Percentiles rank a stretch among this genome's conserved stretches.
These are phyloP conservation scores for Dufourea novaeangliae DNA, from an alignment of 1,140 invertebrate species.

Conservation along the genomic window DNA sequence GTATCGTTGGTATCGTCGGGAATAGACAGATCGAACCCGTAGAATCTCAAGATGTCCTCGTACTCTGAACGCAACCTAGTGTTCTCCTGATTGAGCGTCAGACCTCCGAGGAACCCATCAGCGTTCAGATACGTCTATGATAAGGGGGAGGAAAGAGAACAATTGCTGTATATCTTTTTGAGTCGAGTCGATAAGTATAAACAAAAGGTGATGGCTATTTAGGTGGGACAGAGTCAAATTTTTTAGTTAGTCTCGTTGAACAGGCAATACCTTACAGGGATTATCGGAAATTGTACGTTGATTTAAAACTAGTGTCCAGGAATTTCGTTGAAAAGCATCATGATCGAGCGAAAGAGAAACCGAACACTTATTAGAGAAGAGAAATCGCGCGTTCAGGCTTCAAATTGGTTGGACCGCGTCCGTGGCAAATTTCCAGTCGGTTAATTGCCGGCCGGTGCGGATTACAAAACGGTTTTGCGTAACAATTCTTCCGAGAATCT, in stretches of 20 bases:
- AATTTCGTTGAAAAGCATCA: slow-evolving; percentile 10
- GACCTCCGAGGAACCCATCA: slow-evolving; percentile 89
- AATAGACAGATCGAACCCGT: slow-evolving; percentile 86
- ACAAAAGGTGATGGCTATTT: too few species aligned
- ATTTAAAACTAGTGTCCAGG: not conserved
- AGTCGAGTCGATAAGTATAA: too few species aligned
- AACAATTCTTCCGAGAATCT: slow-evolving; percentile 41
- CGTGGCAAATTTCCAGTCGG: not conserved
- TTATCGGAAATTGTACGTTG: not conserved
- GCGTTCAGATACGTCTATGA: slow-evolving; percentile 90
- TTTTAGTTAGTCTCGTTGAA: too few species aligned
- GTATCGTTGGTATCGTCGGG: slow-evolving; percentile 40
- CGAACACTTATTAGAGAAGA: slow-evolving; percentile 10
- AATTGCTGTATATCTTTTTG: too few species aligned
- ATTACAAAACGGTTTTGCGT: slow-evolving; percentile 30
- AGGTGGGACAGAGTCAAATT: too few species aligned
- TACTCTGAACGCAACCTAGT: slow-evolving; percentile 87
- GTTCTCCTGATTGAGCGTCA: slow-evolving; percentile 89
- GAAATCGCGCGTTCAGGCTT: slow-evolving; percentile 28
- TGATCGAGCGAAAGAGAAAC: slow-evolving; percentile 28
- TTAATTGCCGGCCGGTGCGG: not conserved
- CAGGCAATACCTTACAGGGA: too few species aligned
- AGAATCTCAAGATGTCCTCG: slow-evolving; percentile 87
- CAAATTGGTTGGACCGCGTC: slow-evolving; percentile 13
- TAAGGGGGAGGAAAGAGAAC: not conserved